Conservation (phyloP, 2,797 vertebrate species). For the Kryptolebias ocellatus region DNA sequence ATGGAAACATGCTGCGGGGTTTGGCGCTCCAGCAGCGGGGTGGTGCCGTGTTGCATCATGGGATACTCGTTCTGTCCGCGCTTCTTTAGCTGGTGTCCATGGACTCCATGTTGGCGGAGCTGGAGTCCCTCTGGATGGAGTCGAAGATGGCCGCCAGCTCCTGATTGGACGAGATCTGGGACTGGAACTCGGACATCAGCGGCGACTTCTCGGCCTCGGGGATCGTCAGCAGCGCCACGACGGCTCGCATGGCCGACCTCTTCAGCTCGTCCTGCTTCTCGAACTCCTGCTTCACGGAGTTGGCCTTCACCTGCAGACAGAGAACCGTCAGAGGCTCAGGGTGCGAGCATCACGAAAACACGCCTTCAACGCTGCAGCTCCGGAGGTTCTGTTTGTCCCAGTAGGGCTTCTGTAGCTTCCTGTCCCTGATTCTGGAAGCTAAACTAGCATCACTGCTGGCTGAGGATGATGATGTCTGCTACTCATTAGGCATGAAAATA, state of each 20-base stretch:
- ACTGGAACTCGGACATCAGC: slow-evolving; percentile 98
- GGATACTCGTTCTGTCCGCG: slow-evolving; percentile 45
- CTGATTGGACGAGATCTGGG: slow-evolving; percentile 98
- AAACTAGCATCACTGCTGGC: too few relatives aligned
- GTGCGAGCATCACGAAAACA: too few relatives aligned
- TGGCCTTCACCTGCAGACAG: slow-evolving; percentile 90
- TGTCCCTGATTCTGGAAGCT: too few relatives aligned
- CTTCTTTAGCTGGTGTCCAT: slow-evolving; percentile 98
- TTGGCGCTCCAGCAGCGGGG: slow-evolving; percentile 67
- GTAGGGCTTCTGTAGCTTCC: too few relatives aligned
- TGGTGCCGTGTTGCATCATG: slow-evolving; percentile 68
- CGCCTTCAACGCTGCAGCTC: too few relatives aligned
- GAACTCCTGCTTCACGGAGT: slow-evolving; percentile 98
- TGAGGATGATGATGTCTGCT: too few relatives aligned
- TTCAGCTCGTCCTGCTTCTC: slow-evolving; percentile 99
- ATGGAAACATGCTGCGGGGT: slow-evolving; percentile 74
- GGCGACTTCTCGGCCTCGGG: slow-evolving; percentile 98
- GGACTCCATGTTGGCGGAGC: slow-evolving; percentile 96
- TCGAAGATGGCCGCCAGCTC: slow-evolving; percentile 99
- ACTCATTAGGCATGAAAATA: too few relatives aligned
- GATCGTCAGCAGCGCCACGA: slow-evolving; percentile 95
- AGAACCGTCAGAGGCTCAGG: neutral
- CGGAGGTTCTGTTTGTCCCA: too few relatives aligned
- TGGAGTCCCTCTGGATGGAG: slow-evolving; percentile 99
- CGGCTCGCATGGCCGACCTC: slow-evolving; percentile 96